A percentile compares a stretch with the other conserved stretches of the same genome.
Evolutionary conservation across 2,797 vertebrate genomes (phyloP).

Genomic region (Lemur catta): DNA sequence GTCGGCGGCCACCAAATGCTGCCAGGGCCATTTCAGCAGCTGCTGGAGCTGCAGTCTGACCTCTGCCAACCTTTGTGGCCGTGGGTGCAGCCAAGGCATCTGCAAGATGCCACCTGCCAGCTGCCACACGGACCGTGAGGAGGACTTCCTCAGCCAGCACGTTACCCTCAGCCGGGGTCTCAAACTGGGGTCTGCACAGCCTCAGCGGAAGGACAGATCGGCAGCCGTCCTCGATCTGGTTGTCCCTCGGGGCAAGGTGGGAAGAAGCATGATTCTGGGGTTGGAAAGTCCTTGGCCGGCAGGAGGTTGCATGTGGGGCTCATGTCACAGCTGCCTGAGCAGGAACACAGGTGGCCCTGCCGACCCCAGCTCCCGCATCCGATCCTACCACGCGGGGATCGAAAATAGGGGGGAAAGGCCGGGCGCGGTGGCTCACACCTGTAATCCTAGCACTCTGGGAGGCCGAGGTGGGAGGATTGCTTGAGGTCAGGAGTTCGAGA

Average conservation of each 20-base stretch:
- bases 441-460: too few species aligned
- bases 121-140: not conserved
- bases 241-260: rapidly evolving
- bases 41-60: not conserved
- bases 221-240: not conserved
- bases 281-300: not conserved
- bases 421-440: too few species aligned
- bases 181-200: not conserved
- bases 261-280: not conserved
- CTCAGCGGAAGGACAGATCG: not conserved
- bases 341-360: not conserved
- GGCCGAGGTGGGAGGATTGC: too few species aligned
- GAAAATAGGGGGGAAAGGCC: not conserved
- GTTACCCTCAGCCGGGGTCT: not conserved
- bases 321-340: not conserved
- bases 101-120: not conserved
- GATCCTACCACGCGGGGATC: not conserved
- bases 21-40: not conserved
- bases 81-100: not conserved
- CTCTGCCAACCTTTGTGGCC: not conserved
- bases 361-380: too few species aligned
- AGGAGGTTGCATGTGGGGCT: not conserved
- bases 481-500: too few species aligned
- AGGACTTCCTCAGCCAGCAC: not conserved
- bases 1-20: not conserved